phyloP scores from a whole-genome alignment of 1,140 invertebrate species.

The Drosophila equinoxialis region DNA sequence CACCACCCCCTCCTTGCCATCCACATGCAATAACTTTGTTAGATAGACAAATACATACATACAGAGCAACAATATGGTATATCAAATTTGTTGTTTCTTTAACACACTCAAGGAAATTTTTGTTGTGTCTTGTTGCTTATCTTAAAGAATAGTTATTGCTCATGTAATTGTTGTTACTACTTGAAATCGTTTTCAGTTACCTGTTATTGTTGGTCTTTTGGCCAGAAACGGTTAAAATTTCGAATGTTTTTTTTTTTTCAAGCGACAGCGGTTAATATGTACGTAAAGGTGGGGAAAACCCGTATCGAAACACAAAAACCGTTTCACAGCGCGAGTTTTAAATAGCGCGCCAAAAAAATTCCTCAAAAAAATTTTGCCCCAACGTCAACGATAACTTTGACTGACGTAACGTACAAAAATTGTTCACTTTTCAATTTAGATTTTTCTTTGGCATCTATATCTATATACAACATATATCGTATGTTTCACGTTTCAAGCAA shows the following conservation, averaged over 20 bases:
- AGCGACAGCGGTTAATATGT: conserved; percentile 10
- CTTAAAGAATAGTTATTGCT: background rate
- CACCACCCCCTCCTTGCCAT: background rate
- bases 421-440: conserved; percentile 67
- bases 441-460: conserved; percentile 37
- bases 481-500: conserved; percentile 81
- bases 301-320: conserved; percentile 33
- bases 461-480: conserved; percentile 46
- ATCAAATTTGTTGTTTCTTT: conserved; percentile 62
- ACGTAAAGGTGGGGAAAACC: background rate
- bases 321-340: conserved; percentile 45
- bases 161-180: conserved; percentile 16
- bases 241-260: background rate
- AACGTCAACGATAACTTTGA: conserved; percentile 27
- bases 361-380: conserved; percentile 19
- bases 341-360: conserved; percentile 69
- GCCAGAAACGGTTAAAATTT: conserved; percentile 23
- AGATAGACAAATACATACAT: conserved; percentile 55
- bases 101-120: background rate
- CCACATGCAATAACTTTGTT: conserved; percentile 68
- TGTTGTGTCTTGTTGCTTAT: conserved; percentile 1
- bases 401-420: conserved; percentile 75
- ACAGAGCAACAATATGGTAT: conserved; percentile 63
- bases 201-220: conserved; percentile 39
- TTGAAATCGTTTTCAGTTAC: conserved; percentile 4